These are phyloP conservation scores for Coturnix japonica DNA, from an alignment of 2,113 vertebrate genomes.

Conservation along the genomic window DNA sequence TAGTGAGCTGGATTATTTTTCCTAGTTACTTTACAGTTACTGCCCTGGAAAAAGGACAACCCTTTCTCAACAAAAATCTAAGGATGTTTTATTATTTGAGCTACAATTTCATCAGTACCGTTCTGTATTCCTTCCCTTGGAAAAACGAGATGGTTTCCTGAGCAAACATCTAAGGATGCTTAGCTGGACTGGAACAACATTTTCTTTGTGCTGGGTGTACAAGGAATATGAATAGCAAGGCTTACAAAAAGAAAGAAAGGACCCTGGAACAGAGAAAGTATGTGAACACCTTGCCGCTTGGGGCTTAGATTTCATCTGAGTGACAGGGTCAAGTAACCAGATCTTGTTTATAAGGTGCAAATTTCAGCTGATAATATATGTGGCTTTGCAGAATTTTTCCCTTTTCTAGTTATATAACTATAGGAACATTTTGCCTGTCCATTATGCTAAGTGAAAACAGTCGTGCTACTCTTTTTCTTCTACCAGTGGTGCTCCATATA, in stretches of 20 bases:
- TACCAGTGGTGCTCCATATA: conserved; percentile 39
- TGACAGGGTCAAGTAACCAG: conserved; percentile 49
- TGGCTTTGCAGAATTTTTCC: conserved; percentile 57
- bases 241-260: conserved; percentile 46
- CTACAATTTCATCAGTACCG: background rate
- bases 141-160: conserved; percentile 25
- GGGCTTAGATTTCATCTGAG: conserved; percentile 39
- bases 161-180: conserved; percentile 20
- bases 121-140: conserved; percentile 5
- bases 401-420: conserved; percentile 38
- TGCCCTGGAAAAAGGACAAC: background rate
- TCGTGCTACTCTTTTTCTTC: conserved; percentile 34
- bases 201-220: background rate
- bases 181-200: conserved; percentile 28
- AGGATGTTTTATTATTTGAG: conserved; percentile 18
- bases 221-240: background rate
- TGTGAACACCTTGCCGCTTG: background rate
- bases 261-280: conserved; percentile 36
- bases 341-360: conserved; percentile 58
- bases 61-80: background rate
- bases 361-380: conserved; percentile 52
- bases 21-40: background rate
- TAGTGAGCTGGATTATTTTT: background rate
- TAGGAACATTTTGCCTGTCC: conserved; percentile 35
- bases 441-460: conserved; percentile 64